Evolutionary conservation across 2,797 vertebrate genomes (phyloP).

Genomic region (Octomys mimax): DNA sequence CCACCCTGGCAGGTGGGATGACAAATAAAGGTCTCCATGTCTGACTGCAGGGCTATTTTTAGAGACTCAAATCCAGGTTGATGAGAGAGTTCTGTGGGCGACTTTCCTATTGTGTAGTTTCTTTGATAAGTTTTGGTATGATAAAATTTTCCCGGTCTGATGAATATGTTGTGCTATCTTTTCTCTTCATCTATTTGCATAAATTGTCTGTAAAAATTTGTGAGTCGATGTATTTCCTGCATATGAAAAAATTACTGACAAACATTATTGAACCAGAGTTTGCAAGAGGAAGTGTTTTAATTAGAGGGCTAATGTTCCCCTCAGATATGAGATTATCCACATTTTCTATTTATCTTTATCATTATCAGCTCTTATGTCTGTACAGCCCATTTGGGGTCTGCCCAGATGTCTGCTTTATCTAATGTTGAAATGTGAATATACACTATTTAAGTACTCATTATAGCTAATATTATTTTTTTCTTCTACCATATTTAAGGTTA

Average conservation of each 20-base stretch:
- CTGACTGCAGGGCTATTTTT: background rate
- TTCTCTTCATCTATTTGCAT: too few relatives aligned
- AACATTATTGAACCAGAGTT: too few relatives aligned
- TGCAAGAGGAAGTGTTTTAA: background rate
- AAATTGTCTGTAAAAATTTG: background rate
- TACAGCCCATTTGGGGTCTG: too few relatives aligned
- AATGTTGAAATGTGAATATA: too few relatives aligned
- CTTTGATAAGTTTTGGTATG: too few relatives aligned
- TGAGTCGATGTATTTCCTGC: background rate
- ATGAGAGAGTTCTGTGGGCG: too few relatives aligned
- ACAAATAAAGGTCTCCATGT: background rate
- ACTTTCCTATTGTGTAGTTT: too few relatives aligned
- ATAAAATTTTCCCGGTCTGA: too few relatives aligned
- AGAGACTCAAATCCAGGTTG: background rate
- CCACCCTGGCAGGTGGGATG: background rate
- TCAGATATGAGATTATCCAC: background rate
- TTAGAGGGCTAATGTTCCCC: background rate
- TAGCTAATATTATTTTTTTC: background rate
- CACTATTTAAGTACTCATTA: background rate
- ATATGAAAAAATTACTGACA: too few relatives aligned
- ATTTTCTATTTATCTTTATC: background rate
- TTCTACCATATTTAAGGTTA: background rate
- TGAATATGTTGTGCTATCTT: too few relatives aligned
- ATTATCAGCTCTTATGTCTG: too few relatives aligned
- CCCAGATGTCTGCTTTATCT: background rate